Evolutionary conservation across 2,888 invertebrate genomes (phyloP).

Genomic region (Epiperipatus broadwayi): DNA sequence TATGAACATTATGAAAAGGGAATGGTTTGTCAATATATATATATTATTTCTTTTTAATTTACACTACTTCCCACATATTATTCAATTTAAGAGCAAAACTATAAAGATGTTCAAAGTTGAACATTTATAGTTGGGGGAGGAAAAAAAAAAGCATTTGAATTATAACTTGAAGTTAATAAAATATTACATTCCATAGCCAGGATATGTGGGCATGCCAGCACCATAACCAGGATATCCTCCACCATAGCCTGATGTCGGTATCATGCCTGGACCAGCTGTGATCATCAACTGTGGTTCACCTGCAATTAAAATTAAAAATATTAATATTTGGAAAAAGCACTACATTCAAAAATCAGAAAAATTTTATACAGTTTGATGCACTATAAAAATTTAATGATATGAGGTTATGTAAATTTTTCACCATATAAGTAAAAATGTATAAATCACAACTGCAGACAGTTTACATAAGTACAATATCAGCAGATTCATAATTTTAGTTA

Average conservation of each 20-base stretch:
- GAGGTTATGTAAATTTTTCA: not conserved
- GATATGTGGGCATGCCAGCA: slow-evolving; percentile 36
- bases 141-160: too few species aligned
- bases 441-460: too few species aligned
- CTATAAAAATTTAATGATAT: not conserved
- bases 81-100: too few species aligned
- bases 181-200: slow-evolving; percentile 45
- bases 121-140: too few species aligned
- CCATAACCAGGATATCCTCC: slow-evolving; percentile 33
- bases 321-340: not conserved
- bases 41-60: too few species aligned
- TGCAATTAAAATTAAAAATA: slow-evolving; percentile 15
- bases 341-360: not conserved
- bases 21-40: too few species aligned
- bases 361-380: not conserved
- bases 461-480: too few species aligned
- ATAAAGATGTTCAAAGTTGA: too few species aligned
- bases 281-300: slow-evolving; percentile 93
- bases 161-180: too few species aligned
- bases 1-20: too few species aligned
- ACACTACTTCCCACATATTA: too few species aligned
- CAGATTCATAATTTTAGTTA: too few species aligned
- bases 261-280: slow-evolving; percentile 69
- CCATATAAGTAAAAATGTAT: not conserved
- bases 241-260: slow-evolving; percentile 22